Percentiles rank a stretch among this genome's conserved stretches.
phyloP scores from a whole-genome alignment of 2,113 vertebrate species.

The Octodon degus region DNA sequence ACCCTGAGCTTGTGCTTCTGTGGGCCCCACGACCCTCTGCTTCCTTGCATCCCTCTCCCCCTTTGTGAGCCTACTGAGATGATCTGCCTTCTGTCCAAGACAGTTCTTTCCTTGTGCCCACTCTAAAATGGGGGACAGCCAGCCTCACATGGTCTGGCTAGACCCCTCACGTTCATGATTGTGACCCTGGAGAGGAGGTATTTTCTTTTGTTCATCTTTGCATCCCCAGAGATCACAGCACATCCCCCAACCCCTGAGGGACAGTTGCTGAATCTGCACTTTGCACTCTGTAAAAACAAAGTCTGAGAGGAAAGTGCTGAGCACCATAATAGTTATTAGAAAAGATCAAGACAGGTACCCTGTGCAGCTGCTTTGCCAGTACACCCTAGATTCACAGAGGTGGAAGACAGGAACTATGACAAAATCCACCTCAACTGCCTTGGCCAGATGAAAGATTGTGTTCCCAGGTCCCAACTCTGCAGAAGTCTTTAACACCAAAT shows the following conservation, averaged over 20 bases:
- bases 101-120: not conserved
- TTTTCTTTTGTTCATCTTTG: not conserved
- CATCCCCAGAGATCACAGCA: not conserved
- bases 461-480: not conserved
- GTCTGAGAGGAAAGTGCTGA: not conserved
- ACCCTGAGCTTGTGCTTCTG: not conserved
- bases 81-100: not conserved
- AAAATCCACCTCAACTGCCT: not conserved
- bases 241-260: not conserved
- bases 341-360: not conserved
- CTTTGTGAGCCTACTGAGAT: not conserved
- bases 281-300: not conserved
- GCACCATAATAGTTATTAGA: not conserved
- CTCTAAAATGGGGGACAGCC: not conserved
- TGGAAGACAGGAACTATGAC: not conserved
- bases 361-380: not conserved
- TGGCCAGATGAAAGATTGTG: not conserved
- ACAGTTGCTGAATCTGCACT: not conserved
- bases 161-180: not conserved
- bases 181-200: not conserved
- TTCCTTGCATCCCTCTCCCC: not conserved
- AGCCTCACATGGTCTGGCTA: too few species aligned
- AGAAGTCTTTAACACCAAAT: not conserved
- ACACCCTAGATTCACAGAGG: not conserved
- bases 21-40: not conserved